These are phyloP conservation scores for Lampris incognitus DNA, from an alignment of 2,113 vertebrate species.

Conservation along the genomic window DNA sequence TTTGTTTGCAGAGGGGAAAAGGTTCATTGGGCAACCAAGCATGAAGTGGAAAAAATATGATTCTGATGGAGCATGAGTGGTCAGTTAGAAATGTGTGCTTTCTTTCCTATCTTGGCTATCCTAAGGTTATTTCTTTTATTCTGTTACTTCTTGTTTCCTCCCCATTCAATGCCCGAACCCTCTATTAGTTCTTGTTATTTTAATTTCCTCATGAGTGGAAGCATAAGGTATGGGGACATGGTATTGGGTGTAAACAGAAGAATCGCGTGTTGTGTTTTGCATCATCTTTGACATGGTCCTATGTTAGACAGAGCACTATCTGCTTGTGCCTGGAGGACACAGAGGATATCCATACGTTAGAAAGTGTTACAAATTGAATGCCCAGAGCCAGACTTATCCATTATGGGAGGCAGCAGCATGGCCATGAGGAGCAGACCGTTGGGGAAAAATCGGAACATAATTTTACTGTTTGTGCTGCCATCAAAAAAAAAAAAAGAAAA, in stretches of 20 bases:
- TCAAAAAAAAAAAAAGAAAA: constrained; percentile 48
- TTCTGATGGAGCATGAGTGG: constrained; percentile 82
- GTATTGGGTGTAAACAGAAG: constrained; percentile 58
- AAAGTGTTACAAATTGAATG: constrained; percentile 69
- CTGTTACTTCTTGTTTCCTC: constrained; percentile 57
- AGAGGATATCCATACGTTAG: constrained; percentile 66
- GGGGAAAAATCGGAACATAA: constrained; percentile 54
- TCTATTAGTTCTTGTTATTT: constrained; percentile 69
- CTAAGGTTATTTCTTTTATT: constrained; percentile 80
- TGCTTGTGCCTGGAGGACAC: constrained; percentile 62
- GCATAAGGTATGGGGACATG: constrained; percentile 35
- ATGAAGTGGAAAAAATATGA: constrained; percentile 86
- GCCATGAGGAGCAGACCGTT: constrained; percentile 45
- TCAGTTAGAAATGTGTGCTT: constrained; percentile 82
- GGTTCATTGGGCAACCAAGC: constrained; percentile 82
- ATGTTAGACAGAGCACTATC: constrained; percentile 13
- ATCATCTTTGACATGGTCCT: constrained; percentile 51
- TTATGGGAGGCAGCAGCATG: constrained; percentile 36
- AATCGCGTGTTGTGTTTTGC: constrained; percentile 45
- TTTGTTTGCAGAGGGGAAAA: constrained; percentile 78
- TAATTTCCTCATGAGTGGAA: constrained; percentile 57
- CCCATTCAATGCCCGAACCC: constrained; percentile 51
- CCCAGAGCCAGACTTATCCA: constrained; percentile 44
- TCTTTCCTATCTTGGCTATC: constrained; percentile 76
- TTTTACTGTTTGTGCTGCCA: constrained; percentile 47